Evolutionary conservation across 2,888 invertebrate species (phyloP).

Genomic region (Sarcophaga rosellei): DNA sequence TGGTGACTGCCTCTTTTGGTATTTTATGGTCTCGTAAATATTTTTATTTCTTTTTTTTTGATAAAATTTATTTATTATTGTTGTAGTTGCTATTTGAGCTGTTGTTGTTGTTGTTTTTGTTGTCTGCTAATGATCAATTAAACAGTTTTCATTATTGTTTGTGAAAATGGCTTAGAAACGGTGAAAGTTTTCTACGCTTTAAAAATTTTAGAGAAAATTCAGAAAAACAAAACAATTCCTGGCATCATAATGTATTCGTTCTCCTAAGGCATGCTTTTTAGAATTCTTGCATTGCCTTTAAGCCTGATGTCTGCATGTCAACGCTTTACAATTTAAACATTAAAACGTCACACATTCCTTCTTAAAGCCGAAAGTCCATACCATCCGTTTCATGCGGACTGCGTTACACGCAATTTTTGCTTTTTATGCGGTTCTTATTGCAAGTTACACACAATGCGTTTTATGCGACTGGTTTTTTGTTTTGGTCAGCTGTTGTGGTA

Average conservation of each 20-base stretch:
- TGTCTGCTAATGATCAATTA: constrained; percentile 57
- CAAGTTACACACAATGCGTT: too few species aligned
- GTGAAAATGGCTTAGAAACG: constrained; percentile 37
- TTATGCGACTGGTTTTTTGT: too few species aligned
- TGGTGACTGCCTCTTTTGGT: background rate
- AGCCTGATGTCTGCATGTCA: background rate
- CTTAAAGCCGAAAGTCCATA: too few species aligned
- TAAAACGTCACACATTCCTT: constrained; percentile 7
- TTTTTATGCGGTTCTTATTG: too few species aligned
- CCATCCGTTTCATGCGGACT: too few species aligned
- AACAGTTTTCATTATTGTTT: constrained; percentile 43
- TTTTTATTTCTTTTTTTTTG: background rate
- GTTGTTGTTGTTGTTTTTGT: constrained; percentile 39
- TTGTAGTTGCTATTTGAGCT: background rate
- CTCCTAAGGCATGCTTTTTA: too few species aligned
- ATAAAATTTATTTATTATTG: background rate
- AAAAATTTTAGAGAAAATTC: background rate
- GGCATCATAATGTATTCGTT: too few species aligned
- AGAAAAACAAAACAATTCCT: too few species aligned
- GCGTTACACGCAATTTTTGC: too few species aligned
- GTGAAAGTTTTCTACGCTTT: constrained; percentile 30
- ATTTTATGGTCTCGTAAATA: background rate
- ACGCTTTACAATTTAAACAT: constrained; percentile 37
- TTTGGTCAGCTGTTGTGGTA: too few species aligned
- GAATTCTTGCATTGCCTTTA: too few species aligned